Evolutionary conservation across 2,113 vertebrate species (phyloP), one percentile per base, ranked within the genome.

Genomic region (Gymnocephalus cernua): DNA sequence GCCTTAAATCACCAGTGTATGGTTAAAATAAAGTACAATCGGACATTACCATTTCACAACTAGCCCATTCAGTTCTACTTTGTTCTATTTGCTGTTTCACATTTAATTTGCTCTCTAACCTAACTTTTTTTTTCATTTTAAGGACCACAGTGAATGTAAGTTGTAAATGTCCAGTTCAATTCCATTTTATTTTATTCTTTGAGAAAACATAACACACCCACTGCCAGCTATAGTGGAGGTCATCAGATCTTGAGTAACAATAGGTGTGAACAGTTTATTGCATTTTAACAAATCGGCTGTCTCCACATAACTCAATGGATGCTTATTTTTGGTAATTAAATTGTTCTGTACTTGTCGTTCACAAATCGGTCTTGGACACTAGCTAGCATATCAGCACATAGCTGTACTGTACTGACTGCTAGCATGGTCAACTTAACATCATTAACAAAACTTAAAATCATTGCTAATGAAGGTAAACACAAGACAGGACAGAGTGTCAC

Each of bases 181-280:
- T 83, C 25, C 47, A 38, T 70, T 84, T 54, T 50, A 81, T 65
- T 35, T 11, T 6, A 74, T 57, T 61, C 38, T 53, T 61, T 70
- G 8, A 19, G 7, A 14, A 66, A 77, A 69, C 0, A 4, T 18
- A 76, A 65, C 54, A 68, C 48, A 47, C 9, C 41, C 21, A 14
- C 53, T 51, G 61, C 19, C 35, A 76, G 29, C 48, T 68, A 35
- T 14, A 74, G 45, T 15, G 4, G 25, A 64, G 48, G 35, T 44
- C 48, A 58, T 61, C 25, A 65, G 41, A 41, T 50, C 59, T 56
- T 61, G 29, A 29, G 44, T 44, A 57, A 45, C 16, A 64, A 64
- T 18, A 58, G 47, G 7, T 63, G 50, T 32, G 18, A 50, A 59
- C 8, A 56, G n/a, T 44, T 63, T 56, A 50, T n/a, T 64, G 9